Evolutionary conservation across 2,113 vertebrate genomes (phyloP).

Genomic region (Plotosus lineatus): DNA sequence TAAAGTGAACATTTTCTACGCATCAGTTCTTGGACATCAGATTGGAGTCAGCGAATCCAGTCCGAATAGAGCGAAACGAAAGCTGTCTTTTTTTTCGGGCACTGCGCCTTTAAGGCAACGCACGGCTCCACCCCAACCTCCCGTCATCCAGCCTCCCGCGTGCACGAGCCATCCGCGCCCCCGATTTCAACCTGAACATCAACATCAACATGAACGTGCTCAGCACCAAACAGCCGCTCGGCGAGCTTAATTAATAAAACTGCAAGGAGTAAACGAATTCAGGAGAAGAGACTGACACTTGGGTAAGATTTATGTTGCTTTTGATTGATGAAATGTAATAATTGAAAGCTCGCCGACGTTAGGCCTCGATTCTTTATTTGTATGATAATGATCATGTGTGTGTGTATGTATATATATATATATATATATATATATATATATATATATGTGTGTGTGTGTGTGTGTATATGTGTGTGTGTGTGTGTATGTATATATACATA

Average conservation of each 20-base stretch:
- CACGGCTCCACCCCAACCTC: background rate
- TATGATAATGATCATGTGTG: too few species aligned
- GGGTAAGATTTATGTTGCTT: background rate
- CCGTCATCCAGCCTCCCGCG: conserved; percentile 5
- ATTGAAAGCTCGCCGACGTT: too few species aligned
- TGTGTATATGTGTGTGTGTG: too few species aligned
- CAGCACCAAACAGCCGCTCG: background rate
- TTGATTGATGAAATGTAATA: background rate
- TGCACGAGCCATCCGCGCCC: conserved; percentile 27
- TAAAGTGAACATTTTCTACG: too few species aligned
- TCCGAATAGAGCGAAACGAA: background rate
- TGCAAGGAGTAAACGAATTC: background rate
- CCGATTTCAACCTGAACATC: background rate
- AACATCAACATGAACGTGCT: conserved; percentile 38
- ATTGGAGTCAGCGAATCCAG: too few species aligned
- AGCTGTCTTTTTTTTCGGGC: background rate
- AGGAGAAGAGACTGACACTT: background rate
- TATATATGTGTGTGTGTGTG: too few species aligned
- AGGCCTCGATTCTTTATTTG: background rate
- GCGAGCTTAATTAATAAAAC: background rate
- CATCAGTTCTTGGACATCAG: too few species aligned
- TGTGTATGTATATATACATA: too few species aligned
- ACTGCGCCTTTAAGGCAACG: conserved; percentile 24
- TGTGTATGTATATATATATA: too few species aligned
- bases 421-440: too few species aligned